Percentiles rank a stretch among this genome's conserved stretches.
phyloP scores from a whole-genome alignment of 2,888 invertebrate genomes.

The Nephrotoma flavescens region DNA sequence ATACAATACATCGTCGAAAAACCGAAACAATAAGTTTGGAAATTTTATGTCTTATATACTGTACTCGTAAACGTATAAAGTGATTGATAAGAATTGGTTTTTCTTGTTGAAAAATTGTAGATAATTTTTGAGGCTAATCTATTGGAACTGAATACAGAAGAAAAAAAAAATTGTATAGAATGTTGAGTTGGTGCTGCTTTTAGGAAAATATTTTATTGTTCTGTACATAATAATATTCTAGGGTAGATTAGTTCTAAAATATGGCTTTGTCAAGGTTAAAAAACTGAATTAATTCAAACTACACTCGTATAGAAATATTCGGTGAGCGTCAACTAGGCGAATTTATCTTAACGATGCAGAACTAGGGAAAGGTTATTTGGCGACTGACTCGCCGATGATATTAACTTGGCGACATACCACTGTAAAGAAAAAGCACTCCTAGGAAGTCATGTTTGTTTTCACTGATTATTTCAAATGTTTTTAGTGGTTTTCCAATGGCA shows the following conservation, averaged over 20 bases:
- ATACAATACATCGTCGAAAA: neutral
- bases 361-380: too few species aligned
- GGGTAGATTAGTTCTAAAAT: neutral
- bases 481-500: too few species aligned
- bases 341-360: too few species aligned
- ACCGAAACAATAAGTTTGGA: neutral
- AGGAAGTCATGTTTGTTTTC: too few species aligned
- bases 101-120: neutral
- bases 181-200: neutral
- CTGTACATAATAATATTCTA: neutral
- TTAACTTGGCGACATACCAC: too few species aligned
- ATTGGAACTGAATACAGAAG: neutral
- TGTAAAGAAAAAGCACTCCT: too few species aligned
- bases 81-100: neutral
- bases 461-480: too few species aligned
- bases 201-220: neutral
- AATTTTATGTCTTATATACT: neutral
- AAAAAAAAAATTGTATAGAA: neutral
- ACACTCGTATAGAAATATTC: too few species aligned
- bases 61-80: neutral
- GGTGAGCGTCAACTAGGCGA: too few species aligned
- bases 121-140: neutral
- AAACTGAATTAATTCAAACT: too few species aligned
- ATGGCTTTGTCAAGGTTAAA: neutral
- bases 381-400: too few species aligned